These are phyloP conservation scores for Sternotherus odoratus DNA, from an alignment of 2,797 vertebrate genomes.

Conservation along the genomic window DNA sequence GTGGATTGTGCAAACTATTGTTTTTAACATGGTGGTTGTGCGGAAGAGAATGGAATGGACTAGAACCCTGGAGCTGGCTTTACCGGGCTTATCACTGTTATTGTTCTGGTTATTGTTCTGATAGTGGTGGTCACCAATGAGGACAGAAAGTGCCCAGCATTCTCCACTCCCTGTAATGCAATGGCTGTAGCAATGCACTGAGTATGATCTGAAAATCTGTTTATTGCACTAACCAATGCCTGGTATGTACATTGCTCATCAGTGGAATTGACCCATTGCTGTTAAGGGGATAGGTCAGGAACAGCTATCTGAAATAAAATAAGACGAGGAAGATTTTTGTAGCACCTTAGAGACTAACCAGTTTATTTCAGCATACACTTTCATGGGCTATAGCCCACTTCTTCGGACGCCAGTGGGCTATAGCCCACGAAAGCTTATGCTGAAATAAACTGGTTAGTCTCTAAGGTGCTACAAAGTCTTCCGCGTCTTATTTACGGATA, in stretches of 20 bases:
- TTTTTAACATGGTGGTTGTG: not conserved
- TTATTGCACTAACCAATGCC: not conserved
- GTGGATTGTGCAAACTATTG: not conserved
- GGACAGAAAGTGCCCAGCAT: not conserved
- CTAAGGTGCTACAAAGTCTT: no score
- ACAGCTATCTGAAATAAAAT: not conserved
- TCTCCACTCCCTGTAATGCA: not conserved
- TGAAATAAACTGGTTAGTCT: no score
- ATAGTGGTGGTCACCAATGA: not conserved
- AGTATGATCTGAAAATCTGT: not conserved
- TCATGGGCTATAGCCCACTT: no score
- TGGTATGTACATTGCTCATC: not conserved
- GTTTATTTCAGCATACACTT: no score
- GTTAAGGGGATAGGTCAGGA: not conserved
- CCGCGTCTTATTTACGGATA: no score
- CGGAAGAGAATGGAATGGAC: accelerated
- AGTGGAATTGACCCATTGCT: not conserved
- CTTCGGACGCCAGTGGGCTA: no score
- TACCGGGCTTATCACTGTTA: no score
- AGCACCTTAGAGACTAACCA: no score
- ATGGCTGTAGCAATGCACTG: accelerated
- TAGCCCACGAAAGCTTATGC: no score
- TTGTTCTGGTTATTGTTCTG: not conserved
- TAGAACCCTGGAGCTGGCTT: not conserved
- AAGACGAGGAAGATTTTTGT: no score